phyloP scores from a whole-genome alignment of 2,113 vertebrate genomes.

The Antidorcas marsupialis region DNA sequence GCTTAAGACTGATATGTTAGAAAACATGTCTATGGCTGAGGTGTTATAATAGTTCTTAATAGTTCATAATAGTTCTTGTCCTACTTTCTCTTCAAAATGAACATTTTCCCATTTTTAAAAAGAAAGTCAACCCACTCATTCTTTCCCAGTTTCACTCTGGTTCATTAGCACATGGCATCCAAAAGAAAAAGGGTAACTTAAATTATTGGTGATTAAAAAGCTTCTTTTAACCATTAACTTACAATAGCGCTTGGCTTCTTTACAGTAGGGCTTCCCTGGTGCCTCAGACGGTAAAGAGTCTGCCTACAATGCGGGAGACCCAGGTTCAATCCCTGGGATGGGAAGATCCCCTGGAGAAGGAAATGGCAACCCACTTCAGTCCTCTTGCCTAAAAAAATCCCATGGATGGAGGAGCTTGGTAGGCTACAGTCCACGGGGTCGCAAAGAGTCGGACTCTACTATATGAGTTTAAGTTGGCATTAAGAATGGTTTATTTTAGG shows the following conservation, averaged over 20 bases:
- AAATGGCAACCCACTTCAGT: too few relatives aligned
- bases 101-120: background rate
- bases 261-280: background rate
- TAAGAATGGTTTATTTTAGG: background rate
- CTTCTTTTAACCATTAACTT: background rate
- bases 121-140: background rate
- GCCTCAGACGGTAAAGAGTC: too few relatives aligned
- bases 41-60: background rate
- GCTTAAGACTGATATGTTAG: background rate
- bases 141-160: background rate
- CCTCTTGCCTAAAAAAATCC: too few relatives aligned
- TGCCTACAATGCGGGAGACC: too few relatives aligned
- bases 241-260: background rate
- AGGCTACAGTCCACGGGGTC: too few relatives aligned
- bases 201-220: background rate
- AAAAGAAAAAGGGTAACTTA: background rate
- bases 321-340: too few relatives aligned
- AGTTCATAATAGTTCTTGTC: background rate
- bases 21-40: background rate
- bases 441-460: too few relatives aligned
- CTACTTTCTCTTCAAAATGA: background rate
- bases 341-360: too few relatives aligned
- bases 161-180: too few relatives aligned
- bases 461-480: background rate
- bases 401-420: too few relatives aligned